Percentiles rank a stretch among this genome's conserved stretches.
Conservation (phyloP, 2,888 invertebrate genomes). For the Cryptus armator region DNA sequence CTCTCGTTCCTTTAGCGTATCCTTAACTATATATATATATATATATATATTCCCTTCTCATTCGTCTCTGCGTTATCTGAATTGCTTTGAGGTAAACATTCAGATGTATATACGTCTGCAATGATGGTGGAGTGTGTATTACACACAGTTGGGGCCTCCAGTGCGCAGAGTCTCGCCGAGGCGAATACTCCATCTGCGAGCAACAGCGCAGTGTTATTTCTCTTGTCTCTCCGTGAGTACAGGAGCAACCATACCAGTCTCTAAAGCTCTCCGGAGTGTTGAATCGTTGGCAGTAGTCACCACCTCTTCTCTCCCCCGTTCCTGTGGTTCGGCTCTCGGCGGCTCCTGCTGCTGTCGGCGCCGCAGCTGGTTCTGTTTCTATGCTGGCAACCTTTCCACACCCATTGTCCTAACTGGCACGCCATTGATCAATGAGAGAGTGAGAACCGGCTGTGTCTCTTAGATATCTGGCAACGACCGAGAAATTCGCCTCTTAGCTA, state of each 20-base stretch:
- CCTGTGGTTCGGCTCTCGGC: constrained; percentile 40
- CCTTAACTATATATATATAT: not conserved
- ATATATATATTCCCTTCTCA: constrained; percentile 44
- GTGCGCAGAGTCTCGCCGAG: constrained; percentile 24
- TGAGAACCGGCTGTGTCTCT: constrained; percentile 28
- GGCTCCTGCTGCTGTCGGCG: constrained; percentile 29
- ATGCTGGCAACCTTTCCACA: constrained; percentile 60
- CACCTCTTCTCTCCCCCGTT: constrained; percentile 36
- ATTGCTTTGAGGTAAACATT: constrained; percentile 60
- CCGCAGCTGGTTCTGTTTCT: constrained; percentile 63
- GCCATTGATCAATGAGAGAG: constrained; percentile 69
- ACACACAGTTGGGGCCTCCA: constrained; percentile 41
- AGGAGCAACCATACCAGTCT: constrained; percentile 22
- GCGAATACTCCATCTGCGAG: constrained; percentile 51
- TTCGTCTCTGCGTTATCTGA: constrained; percentile 62
- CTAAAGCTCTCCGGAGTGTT: constrained; percentile 39
- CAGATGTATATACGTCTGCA: not conserved
- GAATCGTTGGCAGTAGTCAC: constrained; percentile 46
- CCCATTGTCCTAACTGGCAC: constrained; percentile 63
- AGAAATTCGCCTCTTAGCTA: not conserved
- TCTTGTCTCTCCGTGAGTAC: constrained; percentile 48
- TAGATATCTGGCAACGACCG: not conserved
- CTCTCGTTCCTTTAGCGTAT: not conserved
- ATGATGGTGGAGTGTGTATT: constrained; percentile 40
- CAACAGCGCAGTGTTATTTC: constrained; percentile 42